These are phyloP conservation scores for Prolemur simus DNA, from an alignment of 2,113 vertebrate genomes.

Conservation along the genomic window DNA sequence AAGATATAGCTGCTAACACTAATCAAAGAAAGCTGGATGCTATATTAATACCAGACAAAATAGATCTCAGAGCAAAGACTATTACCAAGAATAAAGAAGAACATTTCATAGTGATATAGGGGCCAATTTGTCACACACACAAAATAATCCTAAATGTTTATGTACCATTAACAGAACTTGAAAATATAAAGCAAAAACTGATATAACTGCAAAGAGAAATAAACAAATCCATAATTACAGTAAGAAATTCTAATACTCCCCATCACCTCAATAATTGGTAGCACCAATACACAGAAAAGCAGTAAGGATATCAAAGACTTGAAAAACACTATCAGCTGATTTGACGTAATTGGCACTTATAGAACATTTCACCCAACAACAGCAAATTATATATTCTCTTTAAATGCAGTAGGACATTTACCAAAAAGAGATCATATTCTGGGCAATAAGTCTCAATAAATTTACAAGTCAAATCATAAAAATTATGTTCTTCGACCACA, in stretches of 20 bases:
- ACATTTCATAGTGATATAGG: neutral
- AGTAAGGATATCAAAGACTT: neutral
- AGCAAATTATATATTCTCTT: neutral
- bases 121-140: neutral
- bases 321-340: neutral
- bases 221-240: neutral
- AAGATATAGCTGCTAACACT: neutral
- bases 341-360: neutral
- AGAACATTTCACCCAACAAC: neutral
- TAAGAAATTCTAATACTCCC: neutral
- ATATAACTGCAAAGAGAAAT: neutral
- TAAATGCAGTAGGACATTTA: neutral
- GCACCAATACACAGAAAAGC: neutral
- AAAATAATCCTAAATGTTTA: neutral
- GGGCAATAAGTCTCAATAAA: neutral
- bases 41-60: neutral
- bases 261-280: neutral
- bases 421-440: neutral
- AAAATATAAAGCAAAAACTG: neutral
- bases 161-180: neutral
- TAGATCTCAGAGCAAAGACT: neutral
- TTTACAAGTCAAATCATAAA: neutral
- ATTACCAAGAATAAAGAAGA: neutral
- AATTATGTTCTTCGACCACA: neutral
- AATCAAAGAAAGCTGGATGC: neutral